Base-by-base conservation (phyloP, 2,797 vertebrate genomes). In the Galaxias olidus region DNA sequence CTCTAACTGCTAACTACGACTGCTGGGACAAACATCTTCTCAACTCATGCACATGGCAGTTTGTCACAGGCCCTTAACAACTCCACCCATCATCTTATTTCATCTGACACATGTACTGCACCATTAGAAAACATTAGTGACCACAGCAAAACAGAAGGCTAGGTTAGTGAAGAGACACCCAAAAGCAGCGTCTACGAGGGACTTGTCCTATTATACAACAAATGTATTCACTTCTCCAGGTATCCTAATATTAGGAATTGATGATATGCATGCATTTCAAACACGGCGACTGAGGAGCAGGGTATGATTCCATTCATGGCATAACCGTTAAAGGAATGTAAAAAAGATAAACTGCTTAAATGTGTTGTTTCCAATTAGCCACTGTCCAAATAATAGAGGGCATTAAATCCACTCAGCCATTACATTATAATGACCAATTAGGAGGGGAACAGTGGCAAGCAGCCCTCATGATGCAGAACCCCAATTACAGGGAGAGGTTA, bases 391-490 rank as follows among this genome's bases (percentile, higher is more conserved):
- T 46, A 40, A 64, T 54, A 20, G 40, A 73, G 49, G 18, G 17
- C 58, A 59, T 19, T 44, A 73, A 66, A 75, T 74, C 65, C 68
- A 86, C 48, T 61, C 79, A 79, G 42, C 77, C 74, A 73, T 82
- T 68, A 74, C 65, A 86, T 81, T 85, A 78, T 83, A 85, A 91
- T 86, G 68, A 81, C 73, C 78, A 86, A 88, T 89, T 85, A 89
- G 65, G 55, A 42, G 62, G 61, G 70, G 63, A 71, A 67, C 78
- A 68, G 65, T 66, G 54, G 74, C 68, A 69, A 19, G 54, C 59
- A 61, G 44, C 60, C 71, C 45, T 74, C 63, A 71, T 49, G 65
- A 47, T 50, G 59, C 47, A 60, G 43, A 47, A 10, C 71, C 30
- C 68, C 63, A 74, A 76, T 80, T 84, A 81, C 53, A 57, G 47